These are phyloP conservation scores for Himalopsyche kuldschensis DNA, from an alignment of 2,888 invertebrate genomes.

Conservation along the genomic window DNA sequence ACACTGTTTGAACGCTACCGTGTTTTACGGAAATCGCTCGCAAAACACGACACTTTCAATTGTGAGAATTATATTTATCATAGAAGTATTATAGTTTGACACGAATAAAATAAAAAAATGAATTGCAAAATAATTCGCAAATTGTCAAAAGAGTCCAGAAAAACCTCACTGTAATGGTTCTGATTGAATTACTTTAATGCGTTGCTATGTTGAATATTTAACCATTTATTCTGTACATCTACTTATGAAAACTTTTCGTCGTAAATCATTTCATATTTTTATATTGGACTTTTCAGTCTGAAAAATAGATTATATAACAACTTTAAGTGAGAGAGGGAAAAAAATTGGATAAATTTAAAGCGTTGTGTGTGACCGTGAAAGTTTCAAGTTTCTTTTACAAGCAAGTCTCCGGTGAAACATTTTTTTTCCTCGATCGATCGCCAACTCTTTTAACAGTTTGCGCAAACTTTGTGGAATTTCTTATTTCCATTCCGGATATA, in stretches of 20 bases:
- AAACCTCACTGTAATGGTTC: too few relatives aligned
- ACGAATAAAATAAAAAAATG: too few relatives aligned
- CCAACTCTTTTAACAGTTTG: neutral
- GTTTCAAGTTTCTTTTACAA: neutral
- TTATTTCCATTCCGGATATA: neutral
- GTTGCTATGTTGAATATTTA: too few relatives aligned
- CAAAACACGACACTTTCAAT: too few relatives aligned
- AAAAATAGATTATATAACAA: neutral
- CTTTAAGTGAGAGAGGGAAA: neutral
- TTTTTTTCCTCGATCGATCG: neutral
- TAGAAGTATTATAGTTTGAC: too few relatives aligned
- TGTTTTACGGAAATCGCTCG: too few relatives aligned
- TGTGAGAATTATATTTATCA: too few relatives aligned
- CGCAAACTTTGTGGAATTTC: neutral
- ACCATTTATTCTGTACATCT: too few relatives aligned
- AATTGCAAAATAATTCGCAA: too few relatives aligned
- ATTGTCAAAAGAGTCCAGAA: too few relatives aligned
- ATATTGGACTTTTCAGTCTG: neutral
- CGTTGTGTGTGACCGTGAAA: neutral
- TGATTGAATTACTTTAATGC: too few relatives aligned
- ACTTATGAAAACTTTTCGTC: neutral
- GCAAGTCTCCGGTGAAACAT: neutral
- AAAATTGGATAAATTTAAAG: neutral
- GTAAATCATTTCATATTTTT: neutral
- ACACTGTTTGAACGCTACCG: too few relatives aligned